Evolutionary conservation across 2,888 invertebrate species (phyloP), one percentile per base, ranked within the genome.

Genomic region (Drosophila buzzatii): DNA sequence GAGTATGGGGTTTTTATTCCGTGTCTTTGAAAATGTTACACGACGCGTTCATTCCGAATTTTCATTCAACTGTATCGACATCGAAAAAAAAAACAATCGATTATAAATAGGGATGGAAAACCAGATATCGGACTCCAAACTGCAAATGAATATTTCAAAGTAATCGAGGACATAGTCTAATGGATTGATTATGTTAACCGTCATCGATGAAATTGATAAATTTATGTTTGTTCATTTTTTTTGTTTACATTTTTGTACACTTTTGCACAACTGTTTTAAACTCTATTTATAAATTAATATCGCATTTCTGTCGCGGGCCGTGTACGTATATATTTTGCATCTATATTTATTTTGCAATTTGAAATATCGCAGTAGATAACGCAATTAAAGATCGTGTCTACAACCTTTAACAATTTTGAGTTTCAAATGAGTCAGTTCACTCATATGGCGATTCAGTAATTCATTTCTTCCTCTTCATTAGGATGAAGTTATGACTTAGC

Each of bases 11-110:
- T 56, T 16, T 52, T 18, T 55, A 66, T 69, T 68, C 47, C 51
- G 51, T 42, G 68, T 56, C 59, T 65, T 47, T 27, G 47, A 33
- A 63, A 70, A 73, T 60, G 39, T 27, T 57, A 59, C 62, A 51
- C 76, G 75, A 69, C 79, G 76, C 78, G 62, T 69, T 76, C 79
- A 76, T 76, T 8, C 72, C 67, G 75, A 72, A 68, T 67, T 23
- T 42, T 70, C 55, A 51, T 57, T 65, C 64, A 60, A 75, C 72
- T 79, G 72, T 66, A 74, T 74, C 37, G 63, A 16, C 52, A 60
- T 57, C 44, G 41, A 10, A 33, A 57, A 59, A 57, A 8, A 31
- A n/a, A 10, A 3, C 53, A 55, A 58, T 74, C 64, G 60, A 57
- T 58, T 65, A 12, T 35, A 35, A 16, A 33, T 20, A 71, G 70